Percentiles rank a stretch among this genome's conserved stretches.
Conservation (phyloP, 2,113 vertebrate species). For the Tyto alba region DNA sequence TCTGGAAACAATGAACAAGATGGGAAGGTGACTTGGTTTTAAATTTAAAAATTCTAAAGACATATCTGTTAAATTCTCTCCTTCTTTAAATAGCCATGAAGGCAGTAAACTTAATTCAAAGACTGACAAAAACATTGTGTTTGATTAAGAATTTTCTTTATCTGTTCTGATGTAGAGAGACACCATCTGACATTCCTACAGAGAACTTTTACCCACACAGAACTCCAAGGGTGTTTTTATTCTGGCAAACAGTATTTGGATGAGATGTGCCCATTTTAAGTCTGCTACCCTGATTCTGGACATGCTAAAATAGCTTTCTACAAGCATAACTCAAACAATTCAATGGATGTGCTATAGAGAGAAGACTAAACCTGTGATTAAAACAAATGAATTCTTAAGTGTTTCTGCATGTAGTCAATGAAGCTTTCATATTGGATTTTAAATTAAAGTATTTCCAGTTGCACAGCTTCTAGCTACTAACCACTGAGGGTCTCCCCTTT, state of each 20-base stretch:
- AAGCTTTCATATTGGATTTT: not conserved
- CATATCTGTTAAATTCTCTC: not conserved
- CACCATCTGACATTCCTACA: not conserved
- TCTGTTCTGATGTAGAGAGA: not conserved
- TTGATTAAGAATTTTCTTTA: not conserved
- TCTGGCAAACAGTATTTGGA: not conserved
- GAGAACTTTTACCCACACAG: not conserved
- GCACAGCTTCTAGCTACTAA: not conserved
- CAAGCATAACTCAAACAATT: not conserved
- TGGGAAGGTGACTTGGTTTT: not conserved
- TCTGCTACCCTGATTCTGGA: not conserved
- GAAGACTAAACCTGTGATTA: not conserved
- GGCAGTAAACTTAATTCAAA: not conserved
- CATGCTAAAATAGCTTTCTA: not conserved
- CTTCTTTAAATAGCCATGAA: not conserved
- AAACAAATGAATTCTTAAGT: not conserved
- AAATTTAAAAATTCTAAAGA: not conserved
- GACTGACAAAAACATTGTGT: not conserved
- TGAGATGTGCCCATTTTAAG: not conserved
- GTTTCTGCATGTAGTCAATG: not conserved
- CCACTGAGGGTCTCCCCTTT: not conserved
- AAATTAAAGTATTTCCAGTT: not conserved
- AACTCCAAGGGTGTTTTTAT: not conserved
- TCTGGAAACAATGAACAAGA: constrained; percentile 74
- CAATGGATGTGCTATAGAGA: not conserved